Conservation (phyloP, 2,888 invertebrate species). For the Gnatocerus cornutus region DNA sequence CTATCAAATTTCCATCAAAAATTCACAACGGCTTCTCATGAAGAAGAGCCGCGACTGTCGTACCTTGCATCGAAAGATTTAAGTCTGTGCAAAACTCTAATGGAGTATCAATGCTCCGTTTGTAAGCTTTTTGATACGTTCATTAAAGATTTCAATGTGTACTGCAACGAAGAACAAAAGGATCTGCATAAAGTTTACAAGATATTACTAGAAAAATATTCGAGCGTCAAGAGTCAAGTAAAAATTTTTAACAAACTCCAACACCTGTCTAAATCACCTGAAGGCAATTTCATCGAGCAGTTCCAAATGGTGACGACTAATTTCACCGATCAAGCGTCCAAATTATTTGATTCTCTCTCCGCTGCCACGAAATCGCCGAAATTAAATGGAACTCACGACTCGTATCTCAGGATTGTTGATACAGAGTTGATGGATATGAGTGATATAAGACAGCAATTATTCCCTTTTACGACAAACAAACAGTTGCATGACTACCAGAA, state of each 20-base stretch:
- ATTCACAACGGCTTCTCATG: neutral
- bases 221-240: neutral
- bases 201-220: slow-evolving; percentile 10
- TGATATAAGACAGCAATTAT: slow-evolving; percentile 1
- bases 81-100: slow-evolving; percentile 14
- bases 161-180: slow-evolving; percentile 19
- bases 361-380: neutral
- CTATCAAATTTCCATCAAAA: slow-evolving; percentile 8
- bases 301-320: neutral
- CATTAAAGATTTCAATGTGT: slow-evolving; percentile 10
- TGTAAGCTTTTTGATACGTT: slow-evolving; percentile 17
- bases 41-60: neutral
- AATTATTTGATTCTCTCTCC: slow-evolving; percentile 8
- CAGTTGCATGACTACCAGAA: slow-evolving; percentile 16
- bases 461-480: neutral
- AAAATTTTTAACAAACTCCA: slow-evolving; percentile 3
- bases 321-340: slow-evolving; percentile 1
- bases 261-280: neutral
- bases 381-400: neutral
- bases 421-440: slow-evolving; percentile 16
- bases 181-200: slow-evolving; percentile 18
- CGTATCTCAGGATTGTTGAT: slow-evolving; percentile 9
- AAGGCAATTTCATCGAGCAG: neutral
- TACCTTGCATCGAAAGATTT: slow-evolving; percentile 7
- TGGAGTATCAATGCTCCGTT: slow-evolving; percentile 19